These are phyloP conservation scores for Aphelocoma californica DNA, from an alignment of 2,797 vertebrate species.

Conservation along the genomic window DNA sequence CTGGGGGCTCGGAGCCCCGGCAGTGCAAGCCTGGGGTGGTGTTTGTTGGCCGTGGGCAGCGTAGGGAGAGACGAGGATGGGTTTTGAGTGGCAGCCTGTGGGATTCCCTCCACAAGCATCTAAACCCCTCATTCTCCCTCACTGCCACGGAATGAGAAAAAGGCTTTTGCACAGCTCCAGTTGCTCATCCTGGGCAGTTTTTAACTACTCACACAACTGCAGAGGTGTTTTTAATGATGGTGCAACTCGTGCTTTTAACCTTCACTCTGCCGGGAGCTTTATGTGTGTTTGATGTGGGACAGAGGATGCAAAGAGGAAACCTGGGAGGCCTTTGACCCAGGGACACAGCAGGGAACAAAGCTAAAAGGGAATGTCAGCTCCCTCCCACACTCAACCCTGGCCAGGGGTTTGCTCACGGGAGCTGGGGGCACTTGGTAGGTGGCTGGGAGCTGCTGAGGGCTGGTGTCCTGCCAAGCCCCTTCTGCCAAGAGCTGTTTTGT, in stretches of 20 bases:
- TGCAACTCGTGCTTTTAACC: background rate
- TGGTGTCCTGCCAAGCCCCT: background rate
- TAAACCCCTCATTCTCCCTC: background rate
- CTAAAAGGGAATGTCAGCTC: background rate
- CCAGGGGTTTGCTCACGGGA: rapidly evolving
- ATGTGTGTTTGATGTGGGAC: background rate
- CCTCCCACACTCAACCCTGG: rapidly evolving
- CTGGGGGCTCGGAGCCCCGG: background rate
- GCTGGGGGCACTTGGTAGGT: background rate
- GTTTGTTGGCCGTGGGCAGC: rapidly evolving
- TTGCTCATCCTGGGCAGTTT: background rate
- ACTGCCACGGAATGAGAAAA: background rate
- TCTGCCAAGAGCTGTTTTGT: background rate
- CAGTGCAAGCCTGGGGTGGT: background rate
- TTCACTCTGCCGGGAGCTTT: background rate
- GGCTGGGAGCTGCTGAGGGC: background rate
- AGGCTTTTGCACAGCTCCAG: background rate
- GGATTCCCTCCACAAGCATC: background rate
- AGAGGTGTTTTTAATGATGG: background rate
- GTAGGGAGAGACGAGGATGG: background rate
- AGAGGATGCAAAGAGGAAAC: background rate
- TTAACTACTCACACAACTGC: background rate
- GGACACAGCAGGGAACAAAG: rapidly evolving
- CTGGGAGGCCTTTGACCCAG: background rate
- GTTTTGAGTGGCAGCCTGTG: background rate